A percentile compares a stretch with the other conserved stretches of the same genome.
These are phyloP conservation scores for Ichneumoninae sp. DNA, from an alignment of 2,888 invertebrate genomes.

Conservation along the genomic window DNA sequence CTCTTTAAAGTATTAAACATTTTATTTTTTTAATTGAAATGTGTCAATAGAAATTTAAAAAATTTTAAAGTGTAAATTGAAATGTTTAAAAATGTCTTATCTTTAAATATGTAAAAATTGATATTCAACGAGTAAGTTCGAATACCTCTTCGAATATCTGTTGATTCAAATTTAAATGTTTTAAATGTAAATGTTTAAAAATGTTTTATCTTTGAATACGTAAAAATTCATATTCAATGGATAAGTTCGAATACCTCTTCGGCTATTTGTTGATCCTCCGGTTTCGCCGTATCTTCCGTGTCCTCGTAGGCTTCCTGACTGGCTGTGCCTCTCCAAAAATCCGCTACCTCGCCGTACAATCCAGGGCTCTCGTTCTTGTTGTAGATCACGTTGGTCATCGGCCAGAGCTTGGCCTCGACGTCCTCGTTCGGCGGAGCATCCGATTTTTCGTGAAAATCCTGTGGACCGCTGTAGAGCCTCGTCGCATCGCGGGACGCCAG, in stretches of 20 bases:
- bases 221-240: neutral
- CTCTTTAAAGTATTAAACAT: no score
- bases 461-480: conserved; percentile 52
- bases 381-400: conserved; percentile 66
- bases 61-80: no score
- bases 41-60: no score
- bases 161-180: neutral
- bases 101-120: no score
- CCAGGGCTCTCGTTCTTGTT: conserved; percentile 78
- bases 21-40: no score
- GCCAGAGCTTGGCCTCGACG: conserved; percentile 49
- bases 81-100: no score
- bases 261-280: conserved; percentile 34
- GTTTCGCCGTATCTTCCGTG: conserved; percentile 53
- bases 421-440: conserved; percentile 25
- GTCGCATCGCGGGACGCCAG: conserved; percentile 57
- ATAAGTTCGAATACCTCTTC: conserved; percentile 33
- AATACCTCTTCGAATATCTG: conserved; percentile 41
- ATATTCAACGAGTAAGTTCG: no score
- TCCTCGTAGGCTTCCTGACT: conserved; percentile 51
- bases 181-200: no score
- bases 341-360: conserved; percentile 78
- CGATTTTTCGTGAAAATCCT: conserved; percentile 43
- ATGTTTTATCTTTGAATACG: neutral
- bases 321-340: conserved; percentile 74